Conservation (phyloP, 2,797 vertebrate species). For the Diglossa cyanea region DNA sequence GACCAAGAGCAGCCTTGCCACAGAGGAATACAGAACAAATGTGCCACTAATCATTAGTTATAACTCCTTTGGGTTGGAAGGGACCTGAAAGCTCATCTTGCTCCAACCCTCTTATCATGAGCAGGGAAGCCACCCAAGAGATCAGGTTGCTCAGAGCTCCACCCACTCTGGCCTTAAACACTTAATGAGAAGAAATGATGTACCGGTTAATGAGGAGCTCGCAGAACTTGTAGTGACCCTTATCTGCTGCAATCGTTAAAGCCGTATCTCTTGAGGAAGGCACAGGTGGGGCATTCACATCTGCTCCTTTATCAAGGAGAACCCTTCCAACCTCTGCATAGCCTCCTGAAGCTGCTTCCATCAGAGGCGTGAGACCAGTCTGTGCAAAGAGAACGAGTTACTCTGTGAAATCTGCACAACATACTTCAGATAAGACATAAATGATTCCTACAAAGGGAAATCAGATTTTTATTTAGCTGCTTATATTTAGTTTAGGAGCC, state of each 20-base stretch:
- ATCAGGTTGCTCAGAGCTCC: neutral
- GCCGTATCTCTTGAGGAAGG: slow-evolving; percentile 98
- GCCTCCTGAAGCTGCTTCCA: slow-evolving; percentile 98
- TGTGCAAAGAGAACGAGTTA: slow-evolving; percentile 57
- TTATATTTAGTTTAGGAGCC: neutral
- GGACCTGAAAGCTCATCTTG: neutral
- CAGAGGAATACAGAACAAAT: neutral
- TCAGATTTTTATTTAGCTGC: neutral
- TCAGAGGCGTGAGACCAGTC: slow-evolving; percentile 97
- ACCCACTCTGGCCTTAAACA: neutral
- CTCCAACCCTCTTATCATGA: neutral
- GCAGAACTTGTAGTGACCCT: slow-evolving; percentile 99
- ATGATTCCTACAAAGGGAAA: neutral
- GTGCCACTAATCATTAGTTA: neutral
- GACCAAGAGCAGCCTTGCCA: neutral
- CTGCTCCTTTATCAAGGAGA: slow-evolving; percentile 96
- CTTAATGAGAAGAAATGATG: neutral
- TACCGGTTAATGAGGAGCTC: slow-evolving; percentile 97
- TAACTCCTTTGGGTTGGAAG: neutral
- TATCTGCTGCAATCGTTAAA: slow-evolving; percentile 98
- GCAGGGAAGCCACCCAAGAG: neutral
- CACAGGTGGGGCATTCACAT: slow-evolving; percentile 97
- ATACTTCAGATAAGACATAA: neutral
- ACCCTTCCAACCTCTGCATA: slow-evolving; percentile 98
- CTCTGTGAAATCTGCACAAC: neutral